Conservation (phyloP, 1,140 invertebrate genomes). For the Hyles vespertilio region DNA sequence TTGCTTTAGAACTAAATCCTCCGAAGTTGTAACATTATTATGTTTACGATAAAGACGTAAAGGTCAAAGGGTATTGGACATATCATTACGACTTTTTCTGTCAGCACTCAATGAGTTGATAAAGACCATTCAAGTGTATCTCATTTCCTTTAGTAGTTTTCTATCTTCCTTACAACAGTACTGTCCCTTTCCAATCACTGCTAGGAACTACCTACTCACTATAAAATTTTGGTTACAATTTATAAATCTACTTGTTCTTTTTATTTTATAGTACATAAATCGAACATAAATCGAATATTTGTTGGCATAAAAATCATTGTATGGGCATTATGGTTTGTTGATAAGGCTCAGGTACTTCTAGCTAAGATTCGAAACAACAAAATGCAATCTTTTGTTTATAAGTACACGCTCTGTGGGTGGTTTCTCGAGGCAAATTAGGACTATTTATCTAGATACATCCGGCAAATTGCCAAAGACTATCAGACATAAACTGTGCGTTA, state of each 20-base stretch:
- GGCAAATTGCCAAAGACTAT: slow-evolving; percentile 47
- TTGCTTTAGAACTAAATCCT: background rate
- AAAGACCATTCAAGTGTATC: slow-evolving; percentile 19
- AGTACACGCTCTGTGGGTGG: slow-evolving; percentile 14
- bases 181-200: too few relatives aligned
- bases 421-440: slow-evolving; percentile 26
- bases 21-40: background rate
- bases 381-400: background rate
- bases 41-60: slow-evolving; percentile 16
- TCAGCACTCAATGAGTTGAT: slow-evolving; percentile 26
- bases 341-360: too few relatives aligned
- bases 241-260: too few relatives aligned
- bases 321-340: too few relatives aligned
- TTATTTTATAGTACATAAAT: too few relatives aligned
- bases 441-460: slow-evolving; percentile 39
- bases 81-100: slow-evolving; percentile 28
- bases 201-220: too few relatives aligned
- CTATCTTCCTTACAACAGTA: background rate
- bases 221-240: too few relatives aligned
- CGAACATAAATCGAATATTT: too few relatives aligned
- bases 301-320: too few relatives aligned
- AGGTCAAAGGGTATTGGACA: slow-evolving; percentile 22
- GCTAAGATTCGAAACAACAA: background rate
- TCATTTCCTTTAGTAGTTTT: background rate
- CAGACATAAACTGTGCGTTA: slow-evolving; percentile 32